Base-by-base conservation (phyloP, 2,888 invertebrate genomes). In the Sesia bembeciformis region DNA sequence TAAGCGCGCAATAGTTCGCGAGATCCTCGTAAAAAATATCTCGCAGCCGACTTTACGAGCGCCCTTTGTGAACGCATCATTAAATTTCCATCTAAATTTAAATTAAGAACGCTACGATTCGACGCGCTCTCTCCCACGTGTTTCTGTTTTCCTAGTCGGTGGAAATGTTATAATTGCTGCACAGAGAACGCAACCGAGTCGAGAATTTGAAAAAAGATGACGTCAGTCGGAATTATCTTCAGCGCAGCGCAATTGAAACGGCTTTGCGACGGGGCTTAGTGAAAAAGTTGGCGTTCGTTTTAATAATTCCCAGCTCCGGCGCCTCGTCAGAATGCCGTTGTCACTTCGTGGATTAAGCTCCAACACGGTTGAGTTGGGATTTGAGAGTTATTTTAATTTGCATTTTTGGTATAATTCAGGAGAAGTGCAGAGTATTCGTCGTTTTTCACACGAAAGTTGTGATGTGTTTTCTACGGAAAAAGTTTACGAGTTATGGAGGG, bases 251-350 rank as follows among this genome's bases (percentile, higher is more conserved):
- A 88, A 88, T 88, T 88, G 88, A 87, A 88, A 88, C 88, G 88
- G 89, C 89, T 89, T 89, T 89, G 87, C 86, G 86, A 85, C 86
- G 82, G 70, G 81, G 88, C 88, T 88, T 86, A 88, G 85, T 86
- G 85, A 88, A 89, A 89, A 89, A 89, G 87, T 88, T 89, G 88
- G 87, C 88, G 88, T 88, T 88, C 89, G 88, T 88, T 89, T 89
- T 89, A 87, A 89, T 88, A 88, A 89, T 88, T 88, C 87, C 86
- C 84, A 79, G 86, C 86, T 82, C 84, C 86, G 88, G 88, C 89
- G 88, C 89, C 89, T 88, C 88, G 87, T 85, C 88, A 88, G 88
- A 88, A 89, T 88, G 85, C 88, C 87, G 89, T 88, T 88, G 89
- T 89, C 89, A 87, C 89, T 88, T 87, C 88, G 86, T 74, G 87